phyloP scores from a whole-genome alignment of 2,888 invertebrate species.

The Lepidocyrtoides sp. region DNA sequence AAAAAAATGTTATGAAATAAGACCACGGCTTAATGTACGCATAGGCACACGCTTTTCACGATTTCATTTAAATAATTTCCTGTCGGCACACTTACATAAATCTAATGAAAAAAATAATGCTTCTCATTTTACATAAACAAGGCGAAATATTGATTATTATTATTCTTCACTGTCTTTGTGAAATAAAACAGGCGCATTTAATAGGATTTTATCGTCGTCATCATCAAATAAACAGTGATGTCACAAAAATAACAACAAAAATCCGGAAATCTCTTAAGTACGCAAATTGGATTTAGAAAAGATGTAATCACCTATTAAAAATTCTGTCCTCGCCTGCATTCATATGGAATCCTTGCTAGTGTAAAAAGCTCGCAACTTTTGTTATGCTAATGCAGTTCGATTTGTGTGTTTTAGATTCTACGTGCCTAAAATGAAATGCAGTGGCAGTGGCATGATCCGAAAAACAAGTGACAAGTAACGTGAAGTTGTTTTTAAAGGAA shows the following conservation, averaged over 20 bases:
- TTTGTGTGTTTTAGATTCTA: background rate
- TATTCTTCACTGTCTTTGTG: background rate
- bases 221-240: background rate
- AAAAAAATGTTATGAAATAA: slow-evolving; percentile 37
- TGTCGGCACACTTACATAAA: slow-evolving; percentile 12
- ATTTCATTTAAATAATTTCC: slow-evolving; percentile 19
- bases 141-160: slow-evolving; percentile 26
- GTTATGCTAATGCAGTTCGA: slow-evolving; percentile 8
- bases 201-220: too few relatives aligned
- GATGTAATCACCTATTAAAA: slow-evolving; percentile 19
- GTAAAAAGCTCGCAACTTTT: background rate
- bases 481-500: background rate
- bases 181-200: background rate
- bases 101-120: background rate
- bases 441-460: background rate
- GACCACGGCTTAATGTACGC: background rate
- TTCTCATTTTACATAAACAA: background rate
- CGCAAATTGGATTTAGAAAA: slow-evolving; percentile 8
- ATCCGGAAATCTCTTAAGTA: background rate
- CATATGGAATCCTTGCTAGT: background rate
- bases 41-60: background rate
- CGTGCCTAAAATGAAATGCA: background rate
- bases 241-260: background rate
- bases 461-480: background rate
- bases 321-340: slow-evolving; percentile 32